Evolutionary conservation across 2,113 vertebrate genomes (phyloP), one percentile per base, ranked within the genome.

Genomic region (Hippocampus abdominalis): DNA sequence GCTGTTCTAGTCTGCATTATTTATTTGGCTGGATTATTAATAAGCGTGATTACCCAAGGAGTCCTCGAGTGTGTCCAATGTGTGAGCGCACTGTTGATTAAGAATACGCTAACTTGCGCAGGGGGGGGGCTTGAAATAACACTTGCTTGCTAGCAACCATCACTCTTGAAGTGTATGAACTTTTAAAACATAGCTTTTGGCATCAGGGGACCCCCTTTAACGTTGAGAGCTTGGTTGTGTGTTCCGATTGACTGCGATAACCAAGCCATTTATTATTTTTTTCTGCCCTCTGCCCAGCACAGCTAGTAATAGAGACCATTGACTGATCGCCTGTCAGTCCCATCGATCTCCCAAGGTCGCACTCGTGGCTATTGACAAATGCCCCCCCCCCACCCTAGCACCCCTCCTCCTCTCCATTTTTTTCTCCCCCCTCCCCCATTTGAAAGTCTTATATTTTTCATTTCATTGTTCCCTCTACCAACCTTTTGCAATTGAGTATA

Each of bases 1-100:
- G 36, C 73, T 69, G 71, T 84, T 81, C 71, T 71, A n/a, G 73
- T 85, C 69, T 12, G 13, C 77, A 87, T 90, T 71, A 87, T 84
- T 87, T 87, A 84, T 88, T 88, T 63, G 61, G 62, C 71, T 79
- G 53, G 62, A 79, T 85, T 77, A 88, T 87, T 88, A 84, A 80
- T 83, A 77, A 74, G 57, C 64, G 66, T 74, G 62, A 81, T 81
- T 84, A 85, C 82, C 75, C 71, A 66, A 68, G 65, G 82, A 78
- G 70, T 63, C 23, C 51, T 65, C 23, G n/a, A 10, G 57, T 27
- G 23, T 69, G 51, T 61, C 51, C 59, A 15, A 32, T 51, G 32
- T 51, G 70, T 25, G 46, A 32, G 66, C 64, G 64, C 16, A 48
- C 61, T 73, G 39, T 57, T 46, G 54, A 48, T 72, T 23, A 51